Conservation (phyloP, 2,888 invertebrate genomes). For the Agriotes lineatus region DNA sequence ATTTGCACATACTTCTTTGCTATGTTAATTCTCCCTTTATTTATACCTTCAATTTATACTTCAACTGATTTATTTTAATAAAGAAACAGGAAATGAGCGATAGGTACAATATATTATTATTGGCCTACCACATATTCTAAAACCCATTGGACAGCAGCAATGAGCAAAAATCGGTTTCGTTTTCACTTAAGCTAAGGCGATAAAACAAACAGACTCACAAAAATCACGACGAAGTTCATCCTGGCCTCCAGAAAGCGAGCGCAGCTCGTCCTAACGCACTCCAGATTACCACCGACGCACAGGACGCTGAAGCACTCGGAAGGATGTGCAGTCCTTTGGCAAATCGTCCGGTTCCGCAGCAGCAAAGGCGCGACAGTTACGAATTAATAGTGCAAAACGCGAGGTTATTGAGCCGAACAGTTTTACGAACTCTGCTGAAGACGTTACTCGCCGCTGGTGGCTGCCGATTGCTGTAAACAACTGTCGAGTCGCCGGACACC, state of each 20-base stretch:
- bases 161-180: no score
- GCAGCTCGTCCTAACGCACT: not conserved
- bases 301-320: not conserved
- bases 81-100: no score
- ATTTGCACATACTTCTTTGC: no score
- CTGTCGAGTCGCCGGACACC: conserved; percentile 39
- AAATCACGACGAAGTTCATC: conserved; percentile 24
- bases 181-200: no score
- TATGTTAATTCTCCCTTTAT: no score
- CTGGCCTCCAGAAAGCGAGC: not conserved
- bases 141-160: no score
- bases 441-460: conserved; percentile 32
- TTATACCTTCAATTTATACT: no score
- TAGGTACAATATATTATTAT: no score
- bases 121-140: no score
- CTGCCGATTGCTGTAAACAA: conserved; percentile 38
- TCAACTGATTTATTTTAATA: no score
- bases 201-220: conserved; percentile 21
- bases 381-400: conserved; percentile 43
- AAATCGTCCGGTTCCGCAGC: conserved; percentile 7
- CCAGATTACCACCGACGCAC: not conserved
- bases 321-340: not conserved
- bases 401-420: conserved; percentile 41
- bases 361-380: conserved; percentile 30
- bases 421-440: conserved; percentile 35